Evolutionary conservation across 2,797 vertebrate species (phyloP).

Genomic region (Eospalax fontanierii): DNA sequence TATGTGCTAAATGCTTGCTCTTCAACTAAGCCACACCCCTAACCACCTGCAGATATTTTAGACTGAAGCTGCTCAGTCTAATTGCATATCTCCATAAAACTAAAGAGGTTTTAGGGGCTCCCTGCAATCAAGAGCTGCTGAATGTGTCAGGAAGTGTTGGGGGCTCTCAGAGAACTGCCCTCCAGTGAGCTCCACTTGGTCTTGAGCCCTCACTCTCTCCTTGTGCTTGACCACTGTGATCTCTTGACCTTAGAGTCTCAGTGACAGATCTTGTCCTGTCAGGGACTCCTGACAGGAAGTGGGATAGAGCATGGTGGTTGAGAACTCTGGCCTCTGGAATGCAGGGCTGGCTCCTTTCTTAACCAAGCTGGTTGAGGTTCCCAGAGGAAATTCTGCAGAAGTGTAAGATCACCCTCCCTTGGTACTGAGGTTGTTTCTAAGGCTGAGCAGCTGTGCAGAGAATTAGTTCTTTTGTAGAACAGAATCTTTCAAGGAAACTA

Average conservation of each 20-base stretch:
- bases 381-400: background rate
- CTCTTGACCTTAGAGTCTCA: background rate
- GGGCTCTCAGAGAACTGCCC: background rate
- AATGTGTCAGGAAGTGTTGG: background rate
- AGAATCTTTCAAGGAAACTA: slow-evolving; percentile 79
- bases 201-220: background rate
- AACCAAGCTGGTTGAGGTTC: background rate
- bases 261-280: background rate
- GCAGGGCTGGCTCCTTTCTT: background rate
- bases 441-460: slow-evolving; percentile 81
- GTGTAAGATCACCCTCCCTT: background rate
- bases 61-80: background rate
- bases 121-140: background rate
- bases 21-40: background rate
- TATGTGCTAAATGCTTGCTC: background rate
- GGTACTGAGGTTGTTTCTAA: slow-evolving; percentile 34
- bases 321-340: background rate
- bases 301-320: background rate
- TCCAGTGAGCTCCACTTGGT: background rate
- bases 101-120: background rate
- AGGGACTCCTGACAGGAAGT: background rate
- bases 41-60: background rate
- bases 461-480: slow-evolving; percentile 74
- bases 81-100: background rate
- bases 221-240: background rate